phyloP scores from a whole-genome alignment of 2,888 invertebrate genomes.

The Eubasilissa splendida region DNA sequence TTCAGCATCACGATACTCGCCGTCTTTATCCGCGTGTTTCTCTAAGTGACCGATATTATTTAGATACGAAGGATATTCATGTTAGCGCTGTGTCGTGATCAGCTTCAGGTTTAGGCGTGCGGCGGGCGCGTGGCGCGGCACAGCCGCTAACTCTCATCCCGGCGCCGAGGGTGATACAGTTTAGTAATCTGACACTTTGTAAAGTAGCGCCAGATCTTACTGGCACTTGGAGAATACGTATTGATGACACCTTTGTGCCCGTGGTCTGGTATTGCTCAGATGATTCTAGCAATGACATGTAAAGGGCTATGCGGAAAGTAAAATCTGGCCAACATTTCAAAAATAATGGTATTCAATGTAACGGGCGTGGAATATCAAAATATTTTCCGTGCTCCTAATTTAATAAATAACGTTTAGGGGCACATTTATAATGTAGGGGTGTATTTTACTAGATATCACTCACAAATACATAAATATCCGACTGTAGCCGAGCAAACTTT shows the following conservation, averaged over 20 bases:
- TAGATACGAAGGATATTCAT: conserved; percentile 3
- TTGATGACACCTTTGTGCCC: too few species aligned
- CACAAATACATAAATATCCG: too few species aligned
- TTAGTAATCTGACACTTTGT: not conserved
- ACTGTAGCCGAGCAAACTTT: too few species aligned
- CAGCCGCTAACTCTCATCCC: not conserved
- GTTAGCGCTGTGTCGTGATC: conserved; percentile 29
- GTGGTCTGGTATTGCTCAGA: too few species aligned
- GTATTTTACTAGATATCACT: too few species aligned
- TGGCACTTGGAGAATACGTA: too few species aligned
- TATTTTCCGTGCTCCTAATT: not conserved
- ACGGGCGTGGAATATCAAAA: not conserved
- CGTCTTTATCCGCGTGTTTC: not conserved
- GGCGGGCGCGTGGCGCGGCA: not conserved
- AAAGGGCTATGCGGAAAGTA: not conserved
- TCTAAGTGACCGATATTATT: not conserved
- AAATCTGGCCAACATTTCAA: not conserved
- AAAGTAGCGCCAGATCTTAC: not conserved
- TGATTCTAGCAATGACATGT: not conserved
- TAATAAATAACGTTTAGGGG: too few species aligned
- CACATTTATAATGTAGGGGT: too few species aligned
- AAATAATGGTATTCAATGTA: too few species aligned
- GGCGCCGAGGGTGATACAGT: not conserved
- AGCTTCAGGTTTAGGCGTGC: not conserved
- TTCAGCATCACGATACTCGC: not conserved